Base-by-base conservation (phyloP, 2,888 invertebrate genomes). In the Synergus gifuensis region DNA sequence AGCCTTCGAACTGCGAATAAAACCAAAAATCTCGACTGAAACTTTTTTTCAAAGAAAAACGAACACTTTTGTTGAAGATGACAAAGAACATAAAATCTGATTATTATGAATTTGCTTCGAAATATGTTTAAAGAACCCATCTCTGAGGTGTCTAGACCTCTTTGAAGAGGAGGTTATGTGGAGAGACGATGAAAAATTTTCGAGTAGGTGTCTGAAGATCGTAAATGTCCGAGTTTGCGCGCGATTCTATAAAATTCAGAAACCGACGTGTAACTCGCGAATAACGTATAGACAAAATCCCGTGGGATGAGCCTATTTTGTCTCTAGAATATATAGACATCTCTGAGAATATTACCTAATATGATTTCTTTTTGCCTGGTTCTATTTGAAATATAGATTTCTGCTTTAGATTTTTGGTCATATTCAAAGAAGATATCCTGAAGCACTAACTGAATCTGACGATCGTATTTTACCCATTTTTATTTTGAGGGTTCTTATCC, bases 151-250 rank as follows among this genome's bases (percentile, higher is more conserved):
- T 73, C 73, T 79, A 49, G 77, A 73, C 60, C 77, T 77, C 62
- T 36, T 76, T 8, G 46, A 62, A 36, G 60, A 46, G 46, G 73
- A 76, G 49, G 44, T 76, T 49, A 18, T 54, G 73, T n/a, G 46
- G 28, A 73, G 18, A 66, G 73, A 54, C 40, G 54, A 58, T 73
- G 73, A 40, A 73, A 54, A 73, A 73, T 73, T 49, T 78, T 78
- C 82, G 88, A 88, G 88, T 89, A 87, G 89, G 88, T 88, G 89
- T 87, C 80, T 80, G 78, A 78, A 36, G 86, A 86, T 88, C 89
- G 89, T 89, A 89, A 89, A 89, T 82, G 87, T 89, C 86, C 76
- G 58, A 69, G 80, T 82, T 78, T 82, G 83, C 76, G 81, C 78
- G 83, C 84, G 84, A 85, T 83, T 85, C 87, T 85, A 88, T 89